Base-by-base conservation (phyloP, 2,888 invertebrate species). In the Periphyllus acericola region DNA sequence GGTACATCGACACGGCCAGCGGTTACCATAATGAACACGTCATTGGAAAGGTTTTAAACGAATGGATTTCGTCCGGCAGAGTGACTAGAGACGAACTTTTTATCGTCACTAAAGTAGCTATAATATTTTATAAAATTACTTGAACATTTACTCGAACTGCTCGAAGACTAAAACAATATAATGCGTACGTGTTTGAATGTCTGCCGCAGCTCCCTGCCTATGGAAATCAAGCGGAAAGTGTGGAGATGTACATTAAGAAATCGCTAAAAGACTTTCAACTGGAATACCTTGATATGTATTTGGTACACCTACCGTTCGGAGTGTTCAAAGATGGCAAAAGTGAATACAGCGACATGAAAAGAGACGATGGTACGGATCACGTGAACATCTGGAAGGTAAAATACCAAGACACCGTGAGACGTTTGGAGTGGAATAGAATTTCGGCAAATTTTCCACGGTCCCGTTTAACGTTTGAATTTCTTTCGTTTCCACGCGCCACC, bases 281-380 rank as follows among this genome's bases (percentile, higher is more conserved):
- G 89, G 94, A 95, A 80, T 97, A 97, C 91, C 91, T 97, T 74
- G 97, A 98, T 92, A 91, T 97, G 89, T 97, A 96, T 92, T 92
- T 97, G 66, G 92, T 97, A 89, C 97, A 98, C 91, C 93, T 93
- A 3, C 97, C 97, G 21, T 75, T 75, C 14, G 52, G 75, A 2
- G 32, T 55, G 21, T 66, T 74, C 19, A 34, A 34, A 29, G 36
- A 55, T 21, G 55, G 11, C 0, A 74, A 32, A 52, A 21, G 29
- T 1, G 21, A 75, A 2, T 71, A 79, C 19, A 21, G 19, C 3
- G 46, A 83, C 0, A 80, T 87, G 80, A 32, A 85, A 75, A 21
- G 75, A 14, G 89, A 83, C 29, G 32, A 66, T 4, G 46, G 46
- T 25, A 88, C 82, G 25, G 89, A 89, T 40, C 86, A 82, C 25